Percentiles rank a stretch among this genome's conserved stretches.
Conservation (phyloP, 2,113 vertebrate genomes). For the Tyto alba region DNA sequence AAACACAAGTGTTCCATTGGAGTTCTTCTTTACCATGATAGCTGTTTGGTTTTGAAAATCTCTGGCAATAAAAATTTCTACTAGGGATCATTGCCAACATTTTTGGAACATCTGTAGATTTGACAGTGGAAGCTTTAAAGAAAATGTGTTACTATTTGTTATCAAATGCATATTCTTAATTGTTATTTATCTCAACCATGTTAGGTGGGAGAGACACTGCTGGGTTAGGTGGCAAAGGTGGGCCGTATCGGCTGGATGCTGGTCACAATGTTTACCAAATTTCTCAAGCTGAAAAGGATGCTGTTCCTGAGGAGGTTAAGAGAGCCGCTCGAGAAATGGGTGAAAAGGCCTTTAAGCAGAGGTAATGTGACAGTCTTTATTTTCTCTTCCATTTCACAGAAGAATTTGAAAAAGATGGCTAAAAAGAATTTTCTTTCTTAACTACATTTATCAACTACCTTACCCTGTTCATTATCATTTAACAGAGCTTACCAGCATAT, state of each 20-base stretch:
- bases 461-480: background rate
- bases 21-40: background rate
- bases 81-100: background rate
- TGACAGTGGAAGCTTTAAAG: background rate
- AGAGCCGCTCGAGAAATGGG: slow-evolving; percentile 90
- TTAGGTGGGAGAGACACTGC: slow-evolving; percentile 95
- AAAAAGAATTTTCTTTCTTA: background rate
- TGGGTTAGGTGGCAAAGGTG: slow-evolving; percentile 92
- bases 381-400: background rate
- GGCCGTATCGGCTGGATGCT: slow-evolving; percentile 90
- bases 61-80: background rate
- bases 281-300: slow-evolving; percentile 90
- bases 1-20: background rate
- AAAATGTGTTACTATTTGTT: background rate
- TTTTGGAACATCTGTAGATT: background rate
- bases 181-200: background rate
- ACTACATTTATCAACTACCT: background rate
- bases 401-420: background rate
- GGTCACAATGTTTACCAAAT: slow-evolving; percentile 91
- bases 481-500: background rate
- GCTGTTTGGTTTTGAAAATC: background rate
- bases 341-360: slow-evolving; percentile 88
- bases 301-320: slow-evolving; percentile 88
- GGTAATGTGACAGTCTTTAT: slow-evolving; percentile 51
- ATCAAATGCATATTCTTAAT: background rate